Evolutionary conservation across 2,888 invertebrate species (phyloP).

Genomic region (Drosophila colorata): DNA sequence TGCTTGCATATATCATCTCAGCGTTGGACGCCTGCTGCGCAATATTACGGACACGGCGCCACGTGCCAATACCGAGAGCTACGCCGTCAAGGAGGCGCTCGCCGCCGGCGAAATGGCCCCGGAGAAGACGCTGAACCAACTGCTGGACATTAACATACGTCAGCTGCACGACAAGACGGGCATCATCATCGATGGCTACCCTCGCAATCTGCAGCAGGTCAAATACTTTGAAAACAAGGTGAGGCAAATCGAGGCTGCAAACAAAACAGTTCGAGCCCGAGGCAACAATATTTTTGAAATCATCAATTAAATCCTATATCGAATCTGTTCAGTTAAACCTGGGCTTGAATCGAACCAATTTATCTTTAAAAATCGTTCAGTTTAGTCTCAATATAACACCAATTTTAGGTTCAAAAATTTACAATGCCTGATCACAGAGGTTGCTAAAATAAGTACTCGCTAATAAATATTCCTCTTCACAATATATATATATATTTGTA

Average conservation of each 20-base stretch:
- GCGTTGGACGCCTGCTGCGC: slow-evolving; percentile 92
- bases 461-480: too few species aligned
- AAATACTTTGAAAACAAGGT: slow-evolving; percentile 96
- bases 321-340: too few species aligned
- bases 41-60: slow-evolving; percentile 90
- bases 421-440: too few species aligned
- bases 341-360: too few species aligned
- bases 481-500: too few species aligned
- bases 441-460: too few species aligned
- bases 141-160: slow-evolving; percentile 90
- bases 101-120: slow-evolving; percentile 93
- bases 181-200: slow-evolving; percentile 97
- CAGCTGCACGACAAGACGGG: slow-evolving; percentile 89
- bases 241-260: slow-evolving; percentile 26
- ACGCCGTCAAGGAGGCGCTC: slow-evolving; percentile 89
- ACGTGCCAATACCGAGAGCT: slow-evolving; percentile 87
- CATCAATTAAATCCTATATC: too few species aligned
- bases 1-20: slow-evolving; percentile 71
- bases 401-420: too few species aligned
- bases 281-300: too few species aligned
- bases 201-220: slow-evolving; percentile 95
- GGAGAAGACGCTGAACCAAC: slow-evolving; percentile 90
- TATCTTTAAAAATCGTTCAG: too few species aligned
- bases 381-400: too few species aligned
- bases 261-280: too few species aligned